These are phyloP conservation scores for Caenorhabditis elegans DNA, from an alignment of 1,140 invertebrate species.

Conservation along the genomic window DNA sequence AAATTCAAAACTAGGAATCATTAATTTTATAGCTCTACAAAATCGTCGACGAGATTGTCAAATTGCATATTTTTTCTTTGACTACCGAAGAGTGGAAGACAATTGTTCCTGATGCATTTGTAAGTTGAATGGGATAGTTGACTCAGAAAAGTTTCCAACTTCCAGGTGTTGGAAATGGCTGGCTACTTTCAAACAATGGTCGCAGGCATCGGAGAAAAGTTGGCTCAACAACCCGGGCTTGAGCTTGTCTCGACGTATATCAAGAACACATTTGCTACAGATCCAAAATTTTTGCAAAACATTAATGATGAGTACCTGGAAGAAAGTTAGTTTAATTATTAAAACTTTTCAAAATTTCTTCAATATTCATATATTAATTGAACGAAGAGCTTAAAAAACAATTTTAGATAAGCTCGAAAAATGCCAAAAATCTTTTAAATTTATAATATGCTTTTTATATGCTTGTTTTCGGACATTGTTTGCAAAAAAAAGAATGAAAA, in stretches of 20 bases:
- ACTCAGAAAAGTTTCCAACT: neutral
- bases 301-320: neutral
- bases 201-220: neutral
- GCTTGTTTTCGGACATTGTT: no score
- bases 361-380: no score
- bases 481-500: no score
- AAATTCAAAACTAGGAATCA: neutral
- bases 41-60: slow-evolving; percentile 16
- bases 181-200: neutral
- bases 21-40: slow-evolving; percentile 7
- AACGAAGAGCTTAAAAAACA: no score
- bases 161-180: neutral
- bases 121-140: neutral
- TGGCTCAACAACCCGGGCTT: neutral
- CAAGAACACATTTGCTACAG: neutral
- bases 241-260: neutral
- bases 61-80: neutral
- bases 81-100: slow-evolving; percentile 11
- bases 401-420: no score
- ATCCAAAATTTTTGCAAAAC: neutral
- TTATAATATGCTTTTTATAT: no score
- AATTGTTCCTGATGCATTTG: neutral
- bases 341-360: neutral
- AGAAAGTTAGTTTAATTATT: neutral
- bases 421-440: no score